phyloP scores from a whole-genome alignment of 2,888 invertebrate species.

The Drosophila eohydei region DNA sequence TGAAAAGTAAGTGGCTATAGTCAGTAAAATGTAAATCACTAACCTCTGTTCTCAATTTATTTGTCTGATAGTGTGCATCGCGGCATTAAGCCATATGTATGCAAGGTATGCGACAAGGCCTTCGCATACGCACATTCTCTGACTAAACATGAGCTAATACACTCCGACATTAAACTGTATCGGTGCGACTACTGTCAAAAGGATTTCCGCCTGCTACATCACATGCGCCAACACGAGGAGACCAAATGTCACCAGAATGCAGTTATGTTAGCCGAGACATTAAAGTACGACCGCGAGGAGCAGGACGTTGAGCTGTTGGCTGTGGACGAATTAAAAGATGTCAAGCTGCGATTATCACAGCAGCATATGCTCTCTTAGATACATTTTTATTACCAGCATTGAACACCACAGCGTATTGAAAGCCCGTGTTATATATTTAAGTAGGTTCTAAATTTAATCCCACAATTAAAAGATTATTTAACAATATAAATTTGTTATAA shows the following conservation, averaged over 20 bases:
- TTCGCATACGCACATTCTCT: conserved; percentile 82
- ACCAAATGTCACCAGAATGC: conserved; percentile 83
- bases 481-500: neutral
- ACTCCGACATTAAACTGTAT: conserved; percentile 81
- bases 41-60: neutral
- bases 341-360: conserved; percentile 33
- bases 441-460: conserved; percentile 11
- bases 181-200: conserved; percentile 82
- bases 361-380: conserved; percentile 36
- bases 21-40: neutral
- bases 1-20: conserved; percentile 73
- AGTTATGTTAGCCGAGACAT: conserved; percentile 64
- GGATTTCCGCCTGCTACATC: conserved; percentile 83
- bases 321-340: conserved; percentile 49
- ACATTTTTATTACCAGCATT: conserved; percentile 1
- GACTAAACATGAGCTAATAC: conserved; percentile 82
- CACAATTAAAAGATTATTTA: conserved; percentile 11
- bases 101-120: conserved; percentile 78
- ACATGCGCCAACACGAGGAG: conserved; percentile 83
- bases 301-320: conserved; percentile 52
- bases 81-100: conserved; percentile 82
- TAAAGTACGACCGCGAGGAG: conserved; percentile 51
- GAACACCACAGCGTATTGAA: conserved; percentile 12
- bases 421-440: conserved; percentile 18
- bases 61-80: conserved; percentile 69